A percentile compares a stretch with the other conserved stretches of the same genome.
These are phyloP conservation scores for Xiphophorus birchmanni DNA, from an alignment of 2,797 vertebrate species.

Conservation along the genomic window DNA sequence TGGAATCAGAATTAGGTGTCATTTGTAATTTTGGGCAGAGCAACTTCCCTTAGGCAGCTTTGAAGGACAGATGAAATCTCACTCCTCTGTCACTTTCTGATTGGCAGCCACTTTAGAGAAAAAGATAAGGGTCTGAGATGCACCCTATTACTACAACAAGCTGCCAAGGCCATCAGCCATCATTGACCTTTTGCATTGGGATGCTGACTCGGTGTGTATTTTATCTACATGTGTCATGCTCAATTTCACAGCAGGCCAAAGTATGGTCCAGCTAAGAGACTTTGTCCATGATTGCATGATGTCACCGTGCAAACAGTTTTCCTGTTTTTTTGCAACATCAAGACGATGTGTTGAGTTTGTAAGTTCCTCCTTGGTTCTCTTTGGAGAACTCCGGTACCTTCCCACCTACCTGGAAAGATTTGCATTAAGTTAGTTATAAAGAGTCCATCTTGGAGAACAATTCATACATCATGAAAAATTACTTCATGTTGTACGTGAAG, in stretches of 20 bases:
- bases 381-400: not conserved
- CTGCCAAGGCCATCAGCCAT: constrained; percentile 13
- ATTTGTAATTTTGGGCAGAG: constrained; percentile 41
- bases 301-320: not conserved
- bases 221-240: not conserved
- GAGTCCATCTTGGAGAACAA: not conserved
- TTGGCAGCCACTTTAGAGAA: constrained; percentile 23
- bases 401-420: not conserved
- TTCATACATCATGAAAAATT: not conserved
- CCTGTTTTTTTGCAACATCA: not conserved
- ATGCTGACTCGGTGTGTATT: not conserved
- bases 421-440: not conserved
- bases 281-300: not conserved
- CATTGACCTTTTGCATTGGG: not conserved
- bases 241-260: not conserved
- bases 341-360: not conserved
- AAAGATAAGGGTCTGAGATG: constrained; percentile 12
- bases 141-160: constrained; percentile 4
- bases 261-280: not conserved
- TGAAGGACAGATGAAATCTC: constrained; percentile 44
- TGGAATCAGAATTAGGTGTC: constrained; percentile 35
- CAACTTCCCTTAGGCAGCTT: constrained; percentile 14
- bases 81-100: constrained; percentile 29
- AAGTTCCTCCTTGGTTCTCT: not conserved
- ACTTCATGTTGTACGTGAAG: too few relatives aligned